phyloP scores from a whole-genome alignment of 2,888 invertebrate genomes.

The Heliconius hortense region DNA sequence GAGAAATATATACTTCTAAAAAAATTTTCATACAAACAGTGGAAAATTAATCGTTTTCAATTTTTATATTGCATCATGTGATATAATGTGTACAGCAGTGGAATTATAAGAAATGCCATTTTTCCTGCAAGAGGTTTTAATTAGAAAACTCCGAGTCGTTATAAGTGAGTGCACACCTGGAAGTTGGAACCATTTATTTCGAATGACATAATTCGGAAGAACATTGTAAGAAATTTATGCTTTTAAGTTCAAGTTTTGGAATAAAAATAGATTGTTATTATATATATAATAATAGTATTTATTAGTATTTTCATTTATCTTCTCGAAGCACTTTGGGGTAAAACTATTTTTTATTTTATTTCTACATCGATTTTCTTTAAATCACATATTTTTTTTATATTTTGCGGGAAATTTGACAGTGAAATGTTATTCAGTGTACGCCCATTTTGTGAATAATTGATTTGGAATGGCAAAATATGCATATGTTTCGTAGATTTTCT shows the following conservation, averaged over 20 bases:
- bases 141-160: constrained; percentile 41
- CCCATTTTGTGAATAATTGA: no score
- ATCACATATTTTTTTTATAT: not conserved
- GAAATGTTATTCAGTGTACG: no score
- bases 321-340: not conserved
- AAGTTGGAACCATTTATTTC: constrained; percentile 25
- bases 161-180: constrained; percentile 24
- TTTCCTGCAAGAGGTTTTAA: constrained; percentile 38
- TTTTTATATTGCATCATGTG: not conserved
- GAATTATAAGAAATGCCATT: constrained; percentile 22
- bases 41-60: not conserved
- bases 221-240: not conserved
- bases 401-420: not conserved
- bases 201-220: constrained; percentile 29
- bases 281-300: not conserved
- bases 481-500: no score
- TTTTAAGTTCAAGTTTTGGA: not conserved
- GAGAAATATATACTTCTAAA: not conserved
- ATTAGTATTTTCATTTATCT: no score
- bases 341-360: not conserved
- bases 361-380: not conserved
- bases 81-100: not conserved
- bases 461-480: no score
- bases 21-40: not conserved
- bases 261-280: not conserved